phyloP scores from a whole-genome alignment of 2,888 invertebrate genomes.

The Hermaeophaga mercurialis region DNA sequence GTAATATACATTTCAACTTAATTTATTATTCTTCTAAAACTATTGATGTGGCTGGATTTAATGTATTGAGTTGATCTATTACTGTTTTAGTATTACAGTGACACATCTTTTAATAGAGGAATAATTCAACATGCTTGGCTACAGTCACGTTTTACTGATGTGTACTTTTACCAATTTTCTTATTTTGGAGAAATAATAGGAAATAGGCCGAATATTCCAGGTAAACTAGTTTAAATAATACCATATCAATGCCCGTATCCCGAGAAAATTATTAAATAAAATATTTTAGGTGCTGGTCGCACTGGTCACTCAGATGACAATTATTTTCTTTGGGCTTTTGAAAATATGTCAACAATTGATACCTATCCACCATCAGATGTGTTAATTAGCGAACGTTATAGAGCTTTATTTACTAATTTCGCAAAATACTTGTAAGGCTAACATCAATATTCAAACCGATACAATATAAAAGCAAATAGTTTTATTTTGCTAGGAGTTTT shows the following conservation, averaged over 20 bases:
- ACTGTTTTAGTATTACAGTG: conserved; percentile 36
- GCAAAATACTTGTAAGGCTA: conserved; percentile 63
- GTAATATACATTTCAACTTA: no score
- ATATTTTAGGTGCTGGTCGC: conserved; percentile 48
- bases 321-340: conserved; percentile 34
- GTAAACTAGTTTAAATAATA: conserved; percentile 14
- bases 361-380: conserved; percentile 20
- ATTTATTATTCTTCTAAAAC: no score
- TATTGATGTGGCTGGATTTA: no score
- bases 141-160: conserved; percentile 34
- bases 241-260: no score
- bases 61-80: no score
- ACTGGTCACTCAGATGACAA: conserved; percentile 39
- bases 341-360: conserved; percentile 31
- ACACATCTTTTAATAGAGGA: conserved; percentile 32
- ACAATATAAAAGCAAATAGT: no score
- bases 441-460: no score
- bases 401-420: conserved; percentile 62
- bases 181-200: conserved; percentile 31
- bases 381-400: conserved; percentile 20
- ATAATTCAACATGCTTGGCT: conserved; percentile 36
- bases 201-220: conserved; percentile 8
- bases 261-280: no score
- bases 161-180: conserved; percentile 39
- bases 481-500: no score